These are phyloP conservation scores for Parnassius apollo DNA, from an alignment of 2,888 invertebrate genomes.

Conservation along the genomic window DNA sequence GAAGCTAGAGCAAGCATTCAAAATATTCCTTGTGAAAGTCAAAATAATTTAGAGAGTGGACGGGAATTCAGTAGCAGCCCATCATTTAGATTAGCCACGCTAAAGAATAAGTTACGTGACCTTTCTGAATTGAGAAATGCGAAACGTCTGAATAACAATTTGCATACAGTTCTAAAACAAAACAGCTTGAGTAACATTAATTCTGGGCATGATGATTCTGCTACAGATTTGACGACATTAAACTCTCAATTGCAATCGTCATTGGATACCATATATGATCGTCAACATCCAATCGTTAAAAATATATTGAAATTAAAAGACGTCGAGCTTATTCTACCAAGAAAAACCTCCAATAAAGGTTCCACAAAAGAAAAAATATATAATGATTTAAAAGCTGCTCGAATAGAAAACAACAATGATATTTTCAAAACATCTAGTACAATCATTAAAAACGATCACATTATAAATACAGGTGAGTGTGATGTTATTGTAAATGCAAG, in stretches of 20 bases:
- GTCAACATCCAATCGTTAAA: slow-evolving; percentile 37
- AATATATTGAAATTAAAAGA: slow-evolving; percentile 53
- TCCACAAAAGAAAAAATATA: slow-evolving; percentile 8
- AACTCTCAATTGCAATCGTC: slow-evolving; percentile 15
- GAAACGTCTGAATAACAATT: slow-evolving; percentile 22
- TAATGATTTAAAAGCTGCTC: slow-evolving; percentile 17
- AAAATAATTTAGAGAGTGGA: slow-evolving; percentile 2
- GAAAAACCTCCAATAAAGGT: slow-evolving; percentile 23
- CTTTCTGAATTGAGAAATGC: slow-evolving; percentile 11
- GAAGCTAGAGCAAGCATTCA: slow-evolving; percentile 5
- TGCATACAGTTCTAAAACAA: neutral
- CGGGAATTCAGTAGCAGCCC: slow-evolving; percentile 8
- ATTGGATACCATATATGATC: slow-evolving; percentile 28
- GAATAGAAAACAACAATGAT: slow-evolving; percentile 9
- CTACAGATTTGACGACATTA: neutral
- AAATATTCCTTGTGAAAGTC: neutral
- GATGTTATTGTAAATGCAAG: neutral
- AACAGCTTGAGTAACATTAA: slow-evolving; percentile 7
- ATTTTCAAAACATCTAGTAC: neutral
- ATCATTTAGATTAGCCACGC: slow-evolving; percentile 6
- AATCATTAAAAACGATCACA: neutral
- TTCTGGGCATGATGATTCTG: neutral
- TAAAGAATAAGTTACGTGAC: slow-evolving; percentile 20
- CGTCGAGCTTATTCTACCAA: slow-evolving; percentile 41
- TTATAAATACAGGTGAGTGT: neutral